Conservation (phyloP, 2,888 invertebrate species). For the Eurois occulta region DNA sequence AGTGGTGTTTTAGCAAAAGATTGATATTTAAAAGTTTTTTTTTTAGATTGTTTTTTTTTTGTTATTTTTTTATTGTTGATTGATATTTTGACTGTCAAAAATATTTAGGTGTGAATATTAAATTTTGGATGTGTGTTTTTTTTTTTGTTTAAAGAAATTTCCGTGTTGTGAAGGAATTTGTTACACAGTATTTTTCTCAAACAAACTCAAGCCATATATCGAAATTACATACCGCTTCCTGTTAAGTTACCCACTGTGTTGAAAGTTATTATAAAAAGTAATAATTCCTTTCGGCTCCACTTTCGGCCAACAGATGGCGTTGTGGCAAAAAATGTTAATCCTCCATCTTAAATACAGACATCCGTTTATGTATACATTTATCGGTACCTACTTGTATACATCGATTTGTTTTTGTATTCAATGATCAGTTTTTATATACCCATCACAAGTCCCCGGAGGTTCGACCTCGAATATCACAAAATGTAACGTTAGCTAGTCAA, state of each 20-base stretch:
- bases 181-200: not conserved
- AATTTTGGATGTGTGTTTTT: not conserved
- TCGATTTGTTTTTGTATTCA: not conserved
- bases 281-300: not conserved
- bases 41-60: no score
- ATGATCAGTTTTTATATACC: slow-evolving; percentile 50
- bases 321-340: not conserved
- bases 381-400: not conserved
- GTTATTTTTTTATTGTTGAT: no score
- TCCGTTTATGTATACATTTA: not conserved
- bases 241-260: not conserved
- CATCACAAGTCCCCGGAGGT: slow-evolving; percentile 71
- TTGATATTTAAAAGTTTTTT: no score
- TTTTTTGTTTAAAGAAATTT: not conserved
- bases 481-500: slow-evolving; percentile 85
- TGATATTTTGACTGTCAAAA: not conserved
- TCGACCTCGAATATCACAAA: slow-evolving; percentile 82
- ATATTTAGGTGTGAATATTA: not conserved
- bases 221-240: not conserved
- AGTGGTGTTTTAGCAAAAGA: not conserved
- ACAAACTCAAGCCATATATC: not conserved
- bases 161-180: not conserved
- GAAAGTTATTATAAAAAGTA: not conserved
- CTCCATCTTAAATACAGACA: not conserved
- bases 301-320: slow-evolving; percentile 1